Evolutionary conservation across 2,888 invertebrate genomes (phyloP).

Genomic region (Mesoligia furuncula): DNA sequence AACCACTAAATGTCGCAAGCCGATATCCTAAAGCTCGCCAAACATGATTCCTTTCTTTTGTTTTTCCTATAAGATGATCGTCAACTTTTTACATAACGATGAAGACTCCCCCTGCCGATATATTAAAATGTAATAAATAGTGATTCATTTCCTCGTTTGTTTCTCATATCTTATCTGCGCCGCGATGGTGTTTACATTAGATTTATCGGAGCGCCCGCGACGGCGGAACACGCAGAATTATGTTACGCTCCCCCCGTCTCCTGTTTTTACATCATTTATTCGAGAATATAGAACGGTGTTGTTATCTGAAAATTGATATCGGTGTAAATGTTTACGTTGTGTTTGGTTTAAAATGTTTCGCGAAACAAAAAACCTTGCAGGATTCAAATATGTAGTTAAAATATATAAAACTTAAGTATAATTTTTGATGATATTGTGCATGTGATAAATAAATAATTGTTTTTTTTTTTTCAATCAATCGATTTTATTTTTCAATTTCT

Average conservation of each 20-base stretch:
- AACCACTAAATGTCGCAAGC: neutral
- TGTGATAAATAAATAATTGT: neutral
- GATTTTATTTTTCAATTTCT: no score
- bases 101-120: constrained; percentile 30
- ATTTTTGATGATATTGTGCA: neutral
- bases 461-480: no score
- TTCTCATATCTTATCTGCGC: constrained; percentile 61
- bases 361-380: no score
- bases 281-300: constrained; percentile 72
- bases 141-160: constrained; percentile 65
- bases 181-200: constrained; percentile 79
- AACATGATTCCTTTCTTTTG: neutral
- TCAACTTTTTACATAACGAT: constrained; percentile 10
- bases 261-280: constrained; percentile 80
- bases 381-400: neutral
- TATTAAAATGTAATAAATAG: constrained; percentile 68
- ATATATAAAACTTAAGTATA: neutral
- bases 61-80: constrained; percentile 2
- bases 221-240: constrained; percentile 78
- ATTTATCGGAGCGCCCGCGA: constrained; percentile 76
- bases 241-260: constrained; percentile 76
- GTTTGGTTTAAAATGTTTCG: constrained; percentile 20
- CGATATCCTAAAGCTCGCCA: neutral
- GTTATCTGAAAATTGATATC: constrained; percentile 70
- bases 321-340: constrained; percentile 50